phyloP scores from a whole-genome alignment of 2,797 vertebrate genomes.

The Pyrocephalus nanus region DNA sequence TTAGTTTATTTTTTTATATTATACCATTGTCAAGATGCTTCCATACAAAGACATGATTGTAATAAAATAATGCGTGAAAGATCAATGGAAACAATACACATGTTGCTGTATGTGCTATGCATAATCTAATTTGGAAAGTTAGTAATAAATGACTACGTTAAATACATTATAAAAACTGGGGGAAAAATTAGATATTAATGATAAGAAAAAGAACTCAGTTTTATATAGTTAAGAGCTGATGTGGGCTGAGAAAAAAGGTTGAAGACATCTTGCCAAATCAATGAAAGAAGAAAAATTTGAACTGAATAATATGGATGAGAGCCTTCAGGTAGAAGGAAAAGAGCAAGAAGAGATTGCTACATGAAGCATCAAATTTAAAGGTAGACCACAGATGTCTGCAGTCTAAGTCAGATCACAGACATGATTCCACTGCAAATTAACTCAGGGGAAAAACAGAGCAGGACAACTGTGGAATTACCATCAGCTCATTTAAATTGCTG shows the following conservation, averaged over 20 bases:
- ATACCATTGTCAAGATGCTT: neutral
- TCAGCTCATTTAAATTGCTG: neutral
- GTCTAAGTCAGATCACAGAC: neutral
- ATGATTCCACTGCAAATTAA: neutral
- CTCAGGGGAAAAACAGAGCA: neutral
- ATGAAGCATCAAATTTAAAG: neutral
- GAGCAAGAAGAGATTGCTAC: neutral
- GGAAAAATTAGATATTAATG: accelerated
- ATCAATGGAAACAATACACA: neutral
- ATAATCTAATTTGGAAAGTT: neutral
- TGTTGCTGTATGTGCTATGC: neutral
- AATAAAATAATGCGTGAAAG: neutral
- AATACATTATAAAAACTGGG: neutral
- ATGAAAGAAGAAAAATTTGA: neutral
- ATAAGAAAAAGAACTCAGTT: neutral
- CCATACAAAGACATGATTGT: neutral
- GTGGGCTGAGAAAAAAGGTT: neutral
- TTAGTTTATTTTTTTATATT: neutral
- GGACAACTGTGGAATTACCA: neutral
- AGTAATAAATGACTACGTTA: neutral
- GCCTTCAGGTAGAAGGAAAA: neutral
- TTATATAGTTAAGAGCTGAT: neutral
- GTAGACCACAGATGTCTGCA: neutral
- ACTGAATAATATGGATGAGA: neutral
- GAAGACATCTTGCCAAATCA: neutral